Percentiles rank a stretch among this genome's conserved stretches.
These are phyloP conservation scores for Myocastor coypus DNA, from an alignment of 2,113 vertebrate genomes.

Conservation along the genomic window DNA sequence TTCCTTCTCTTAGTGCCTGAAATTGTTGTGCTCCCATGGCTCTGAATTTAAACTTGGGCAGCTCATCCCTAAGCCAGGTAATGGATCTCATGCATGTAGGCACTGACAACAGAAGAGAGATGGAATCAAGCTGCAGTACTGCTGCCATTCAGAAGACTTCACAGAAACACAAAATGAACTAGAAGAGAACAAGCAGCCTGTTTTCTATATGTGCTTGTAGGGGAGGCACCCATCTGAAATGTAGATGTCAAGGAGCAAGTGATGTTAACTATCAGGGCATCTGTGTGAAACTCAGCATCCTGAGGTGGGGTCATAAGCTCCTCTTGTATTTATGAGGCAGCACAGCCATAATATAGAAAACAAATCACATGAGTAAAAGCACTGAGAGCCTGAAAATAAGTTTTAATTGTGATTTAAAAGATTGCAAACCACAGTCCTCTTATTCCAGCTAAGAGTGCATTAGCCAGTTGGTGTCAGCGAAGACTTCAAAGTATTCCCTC, in stretches of 20 bases:
- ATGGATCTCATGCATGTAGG: background rate
- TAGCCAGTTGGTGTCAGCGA: background rate
- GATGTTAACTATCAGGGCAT: no score
- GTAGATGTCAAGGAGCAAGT: background rate
- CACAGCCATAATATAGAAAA: background rate
- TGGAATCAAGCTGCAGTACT: background rate
- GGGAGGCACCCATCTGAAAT: background rate
- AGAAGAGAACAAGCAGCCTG: background rate
- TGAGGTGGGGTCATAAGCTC: background rate
- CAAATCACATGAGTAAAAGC: background rate
- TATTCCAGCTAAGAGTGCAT: background rate
- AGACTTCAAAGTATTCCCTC: background rate
- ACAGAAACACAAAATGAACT: background rate
- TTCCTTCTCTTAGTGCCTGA: background rate
- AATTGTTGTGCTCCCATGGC: background rate
- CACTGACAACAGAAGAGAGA: background rate
- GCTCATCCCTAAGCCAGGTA: background rate
- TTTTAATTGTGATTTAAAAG: background rate
- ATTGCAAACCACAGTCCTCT: background rate
- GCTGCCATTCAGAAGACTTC: background rate
- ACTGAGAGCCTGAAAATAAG: background rate
- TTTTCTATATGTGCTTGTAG: background rate
- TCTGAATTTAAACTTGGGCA: conserved; percentile 23
- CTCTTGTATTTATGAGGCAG: background rate
- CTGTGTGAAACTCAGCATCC: background rate